These are phyloP conservation scores for Sylvietta virens DNA, from an alignment of 2,113 vertebrate genomes.

Conservation along the genomic window DNA sequence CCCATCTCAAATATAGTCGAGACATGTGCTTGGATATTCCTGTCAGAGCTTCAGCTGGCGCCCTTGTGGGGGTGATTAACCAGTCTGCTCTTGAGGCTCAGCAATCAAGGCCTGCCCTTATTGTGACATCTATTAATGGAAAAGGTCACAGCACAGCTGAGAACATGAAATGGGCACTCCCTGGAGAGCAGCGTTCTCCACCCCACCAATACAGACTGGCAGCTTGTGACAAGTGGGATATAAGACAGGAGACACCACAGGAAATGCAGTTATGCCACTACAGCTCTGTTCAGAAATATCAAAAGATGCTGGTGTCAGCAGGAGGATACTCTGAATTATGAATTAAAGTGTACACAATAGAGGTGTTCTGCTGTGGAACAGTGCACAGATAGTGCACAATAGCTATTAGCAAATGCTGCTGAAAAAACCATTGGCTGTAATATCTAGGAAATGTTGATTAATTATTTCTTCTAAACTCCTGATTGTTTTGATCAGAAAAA, in stretches of 20 bases:
- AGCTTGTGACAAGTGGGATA: not conserved
- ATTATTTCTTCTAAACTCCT: not conserved
- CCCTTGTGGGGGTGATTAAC: not conserved
- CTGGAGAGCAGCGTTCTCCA: not conserved
- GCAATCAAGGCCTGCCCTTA: not conserved
- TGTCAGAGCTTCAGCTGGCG: not conserved
- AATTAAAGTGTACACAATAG: not conserved
- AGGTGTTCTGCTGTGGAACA: not conserved
- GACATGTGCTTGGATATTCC: not conserved
- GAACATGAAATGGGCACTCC: not conserved
- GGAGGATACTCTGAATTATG: not conserved
- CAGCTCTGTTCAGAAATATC: slow-evolving; percentile 38
- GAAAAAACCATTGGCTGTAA: rapidly evolving
- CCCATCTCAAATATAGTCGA: not conserved
- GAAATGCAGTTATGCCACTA: not conserved
- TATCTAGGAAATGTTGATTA: not conserved
- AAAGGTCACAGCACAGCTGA: slow-evolving; percentile 49
- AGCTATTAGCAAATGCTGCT: not conserved
- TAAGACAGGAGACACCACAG: not conserved
- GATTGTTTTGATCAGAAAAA: not conserved
- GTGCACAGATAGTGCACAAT: not conserved
- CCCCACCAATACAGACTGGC: not conserved
- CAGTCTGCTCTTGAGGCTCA: not conserved
- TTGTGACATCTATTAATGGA: slow-evolving; percentile 35
- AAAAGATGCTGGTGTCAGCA: slow-evolving; percentile 35